Conservation (phyloP, 2,797 vertebrate genomes). For the Molossus molossus region DNA sequence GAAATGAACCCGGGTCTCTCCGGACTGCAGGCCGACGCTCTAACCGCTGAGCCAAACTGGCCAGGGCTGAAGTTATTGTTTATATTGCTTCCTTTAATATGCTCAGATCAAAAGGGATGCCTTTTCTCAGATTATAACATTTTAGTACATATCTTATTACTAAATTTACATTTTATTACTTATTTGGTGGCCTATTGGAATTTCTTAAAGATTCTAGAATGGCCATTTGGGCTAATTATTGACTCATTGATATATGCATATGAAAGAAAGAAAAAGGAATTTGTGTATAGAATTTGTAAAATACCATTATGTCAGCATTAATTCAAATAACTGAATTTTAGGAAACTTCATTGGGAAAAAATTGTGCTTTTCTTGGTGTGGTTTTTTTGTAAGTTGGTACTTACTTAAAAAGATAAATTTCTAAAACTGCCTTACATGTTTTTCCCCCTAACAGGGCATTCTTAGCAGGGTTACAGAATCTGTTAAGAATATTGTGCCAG, state of each 20-base stretch:
- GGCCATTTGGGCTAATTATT: constrained; percentile 15
- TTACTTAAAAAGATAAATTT: constrained; percentile 26
- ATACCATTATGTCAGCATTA: background rate
- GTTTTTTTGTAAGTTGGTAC: constrained; percentile 53
- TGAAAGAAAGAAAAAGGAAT: constrained; percentile 43
- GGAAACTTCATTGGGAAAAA: constrained; percentile 51
- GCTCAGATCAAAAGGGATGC: background rate
- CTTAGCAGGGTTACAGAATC: constrained; percentile 98
- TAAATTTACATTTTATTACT: constrained; percentile 32
- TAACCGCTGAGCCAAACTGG: no score
- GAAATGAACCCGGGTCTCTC: no score
- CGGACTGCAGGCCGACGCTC: no score
- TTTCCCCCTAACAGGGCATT: constrained; percentile 92
- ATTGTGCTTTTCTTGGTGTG: constrained; percentile 43
- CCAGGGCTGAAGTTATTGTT: constrained; percentile 58
- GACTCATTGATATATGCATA: background rate
- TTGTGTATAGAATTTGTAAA: constrained; percentile 53
- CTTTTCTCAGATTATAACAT: constrained; percentile 53
- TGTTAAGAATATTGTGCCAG: constrained; percentile 98
- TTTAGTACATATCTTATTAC: constrained; percentile 25
- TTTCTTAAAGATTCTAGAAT: constrained; percentile 32
- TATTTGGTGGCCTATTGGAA: constrained; percentile 9
- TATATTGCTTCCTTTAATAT: constrained; percentile 53
- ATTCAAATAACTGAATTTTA: constrained; percentile 42
- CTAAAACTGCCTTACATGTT: constrained; percentile 48